Evolutionary conservation across 2,888 invertebrate genomes (phyloP).

Genomic region (Halictus quadricinctus): DNA sequence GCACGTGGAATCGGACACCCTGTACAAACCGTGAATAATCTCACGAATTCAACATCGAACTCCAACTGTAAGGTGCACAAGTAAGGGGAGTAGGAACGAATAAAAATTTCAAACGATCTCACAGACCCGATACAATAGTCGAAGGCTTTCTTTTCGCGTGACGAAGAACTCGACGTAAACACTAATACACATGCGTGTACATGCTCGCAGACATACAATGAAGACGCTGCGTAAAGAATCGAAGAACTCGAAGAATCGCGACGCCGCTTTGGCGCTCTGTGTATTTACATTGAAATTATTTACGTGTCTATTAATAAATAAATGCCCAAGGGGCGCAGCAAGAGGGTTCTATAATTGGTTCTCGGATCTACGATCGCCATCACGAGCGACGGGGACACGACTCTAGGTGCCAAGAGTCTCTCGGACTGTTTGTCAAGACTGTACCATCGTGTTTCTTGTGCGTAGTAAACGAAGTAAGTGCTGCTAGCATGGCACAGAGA

Average conservation of each 20-base stretch:
- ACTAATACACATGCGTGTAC: neutral
- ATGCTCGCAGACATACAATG: neutral
- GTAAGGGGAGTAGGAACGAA: neutral
- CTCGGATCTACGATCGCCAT: slow-evolving; percentile 24
- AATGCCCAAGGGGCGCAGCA: neutral
- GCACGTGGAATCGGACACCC: neutral
- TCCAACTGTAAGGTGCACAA: neutral
- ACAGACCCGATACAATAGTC: neutral
- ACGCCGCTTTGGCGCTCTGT: neutral
- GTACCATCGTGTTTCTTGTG: slow-evolving; percentile 66
- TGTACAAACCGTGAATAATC: neutral
- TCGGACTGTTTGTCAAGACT: slow-evolving; percentile 70
- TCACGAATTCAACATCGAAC: neutral
- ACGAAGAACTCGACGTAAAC: neutral
- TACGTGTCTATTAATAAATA: neutral
- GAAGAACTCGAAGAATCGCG: neutral
- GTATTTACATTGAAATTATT: slow-evolving; percentile 6
- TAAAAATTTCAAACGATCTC: neutral
- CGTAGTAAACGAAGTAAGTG: slow-evolving; percentile 70
- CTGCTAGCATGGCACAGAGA: slow-evolving; percentile 32
- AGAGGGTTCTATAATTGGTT: slow-evolving; percentile 45
- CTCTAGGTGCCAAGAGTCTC: slow-evolving; percentile 36
- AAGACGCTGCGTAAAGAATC: neutral
- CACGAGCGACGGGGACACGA: slow-evolving; percentile 30
- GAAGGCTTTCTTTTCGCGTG: too few relatives aligned